Conservation (phyloP, 1,140 invertebrate species). For the Pseudachorutes palmiensis region DNA sequence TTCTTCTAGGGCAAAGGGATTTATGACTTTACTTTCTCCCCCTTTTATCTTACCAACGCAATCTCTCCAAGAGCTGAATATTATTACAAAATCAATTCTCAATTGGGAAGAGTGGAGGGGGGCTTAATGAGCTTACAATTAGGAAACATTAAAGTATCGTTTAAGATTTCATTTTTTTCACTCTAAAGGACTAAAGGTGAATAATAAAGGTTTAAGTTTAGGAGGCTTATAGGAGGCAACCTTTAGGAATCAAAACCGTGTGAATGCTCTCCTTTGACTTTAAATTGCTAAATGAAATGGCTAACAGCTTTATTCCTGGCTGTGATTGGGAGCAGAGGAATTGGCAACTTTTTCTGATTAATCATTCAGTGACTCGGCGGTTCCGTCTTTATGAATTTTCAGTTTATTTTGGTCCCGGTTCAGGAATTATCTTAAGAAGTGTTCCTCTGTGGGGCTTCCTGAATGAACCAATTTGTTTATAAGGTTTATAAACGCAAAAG, state of each 20-base stretch:
- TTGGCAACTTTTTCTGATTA: neutral
- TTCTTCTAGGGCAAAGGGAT: too few relatives aligned
- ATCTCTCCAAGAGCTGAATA: neutral
- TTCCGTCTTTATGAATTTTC: neutral
- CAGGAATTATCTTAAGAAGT: slow-evolving; percentile 8
- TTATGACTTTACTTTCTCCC: neutral
- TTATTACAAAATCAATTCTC: slow-evolving; percentile 8
- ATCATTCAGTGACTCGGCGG: slow-evolving; percentile 6
- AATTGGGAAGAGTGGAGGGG: neutral
- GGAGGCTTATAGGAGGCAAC: too few relatives aligned
- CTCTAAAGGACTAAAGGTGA: too few relatives aligned
- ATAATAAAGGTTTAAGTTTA: neutral
- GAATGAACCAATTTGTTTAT: neutral
- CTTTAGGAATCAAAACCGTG: too few relatives aligned
- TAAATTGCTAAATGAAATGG: too few relatives aligned
- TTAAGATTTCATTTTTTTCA: too few relatives aligned
- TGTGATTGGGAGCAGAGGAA: neutral
- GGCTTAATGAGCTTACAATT: neutral
- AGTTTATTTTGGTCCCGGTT: too few relatives aligned
- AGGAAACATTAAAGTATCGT: too few relatives aligned
- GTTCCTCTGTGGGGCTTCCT: neutral
- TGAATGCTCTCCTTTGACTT: too few relatives aligned
- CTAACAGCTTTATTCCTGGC: too few relatives aligned
- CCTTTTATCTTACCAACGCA: neutral
- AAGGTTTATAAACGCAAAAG: neutral